Percentiles rank a stretch among this genome's conserved stretches.
These are phyloP conservation scores for Andrena bucephala DNA, from an alignment of 2,888 invertebrate genomes.

Conservation along the genomic window DNA sequence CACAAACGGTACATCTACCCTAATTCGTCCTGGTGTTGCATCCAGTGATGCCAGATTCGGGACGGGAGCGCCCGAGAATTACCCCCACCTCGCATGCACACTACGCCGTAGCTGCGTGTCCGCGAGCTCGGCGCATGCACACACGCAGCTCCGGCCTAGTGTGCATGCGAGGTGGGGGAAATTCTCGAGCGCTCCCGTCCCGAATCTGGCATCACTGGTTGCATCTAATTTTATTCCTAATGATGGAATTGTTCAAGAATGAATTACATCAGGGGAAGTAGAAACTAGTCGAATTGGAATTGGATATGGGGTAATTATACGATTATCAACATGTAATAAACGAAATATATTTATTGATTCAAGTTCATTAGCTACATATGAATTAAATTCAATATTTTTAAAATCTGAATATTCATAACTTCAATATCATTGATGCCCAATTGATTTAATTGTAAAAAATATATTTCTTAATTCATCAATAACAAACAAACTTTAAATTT, in stretches of 20 bases:
- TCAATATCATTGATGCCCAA: constrained; percentile 45
- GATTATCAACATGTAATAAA: constrained; percentile 48
- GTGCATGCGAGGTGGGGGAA: too few species aligned
- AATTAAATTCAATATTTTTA: background rate
- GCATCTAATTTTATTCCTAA: constrained; percentile 89
- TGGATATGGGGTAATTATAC: constrained; percentile 60
- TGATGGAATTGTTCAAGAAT: constrained; percentile 88
- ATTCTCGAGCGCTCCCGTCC: too few species aligned
- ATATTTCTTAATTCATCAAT: background rate
- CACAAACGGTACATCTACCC: too few species aligned
- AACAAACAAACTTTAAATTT: background rate
- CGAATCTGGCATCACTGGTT: too few species aligned
- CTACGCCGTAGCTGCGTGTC: too few species aligned
- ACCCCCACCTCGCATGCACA: too few species aligned
- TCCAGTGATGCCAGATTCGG: too few species aligned
- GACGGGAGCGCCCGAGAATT: too few species aligned
- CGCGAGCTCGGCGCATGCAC: too few species aligned
- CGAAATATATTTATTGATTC: constrained; percentile 21
- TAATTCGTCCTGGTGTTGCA: too few species aligned
- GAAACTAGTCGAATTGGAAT: constrained; percentile 82
- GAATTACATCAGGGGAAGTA: constrained; percentile 89
- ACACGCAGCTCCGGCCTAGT: too few species aligned
- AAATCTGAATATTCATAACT: constrained; percentile 13
- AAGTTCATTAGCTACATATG: background rate
- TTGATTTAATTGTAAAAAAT: constrained; percentile 39